phyloP scores from a whole-genome alignment of 2,113 vertebrate genomes.

The Procavia capensis region DNA sequence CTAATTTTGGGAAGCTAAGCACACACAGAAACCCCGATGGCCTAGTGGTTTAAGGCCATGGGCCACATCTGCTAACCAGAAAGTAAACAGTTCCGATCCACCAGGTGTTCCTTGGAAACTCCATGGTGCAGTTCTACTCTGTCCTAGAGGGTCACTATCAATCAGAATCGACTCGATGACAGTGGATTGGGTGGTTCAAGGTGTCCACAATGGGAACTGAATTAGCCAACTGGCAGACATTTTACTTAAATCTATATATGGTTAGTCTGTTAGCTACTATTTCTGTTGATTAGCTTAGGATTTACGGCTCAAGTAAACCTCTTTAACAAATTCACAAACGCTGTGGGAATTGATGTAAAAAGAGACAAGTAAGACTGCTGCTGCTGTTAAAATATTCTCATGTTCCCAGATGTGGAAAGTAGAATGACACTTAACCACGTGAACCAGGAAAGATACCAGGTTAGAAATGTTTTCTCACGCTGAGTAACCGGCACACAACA shows the following conservation, averaged over 20 bases:
- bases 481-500: not conserved
- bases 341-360: constrained; percentile 44
- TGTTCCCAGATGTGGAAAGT: not conserved
- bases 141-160: too few relatives aligned
- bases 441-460: not conserved
- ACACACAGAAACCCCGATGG: too few relatives aligned
- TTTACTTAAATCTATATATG: not conserved
- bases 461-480: not conserved
- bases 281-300: constrained; percentile 53
- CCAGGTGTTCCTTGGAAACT: too few relatives aligned
- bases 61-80: too few relatives aligned
- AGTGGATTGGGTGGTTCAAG: too few relatives aligned
- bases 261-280: constrained; percentile 15
- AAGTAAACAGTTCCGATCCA: too few relatives aligned
- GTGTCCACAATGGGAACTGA: not conserved
- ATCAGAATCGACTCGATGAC: too few relatives aligned
- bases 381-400: not conserved
- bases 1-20: not conserved
- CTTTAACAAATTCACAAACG: constrained; percentile 63
- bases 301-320: constrained; percentile 59
- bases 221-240: not conserved
- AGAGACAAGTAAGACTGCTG: not conserved
- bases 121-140: too few relatives aligned
- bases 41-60: too few relatives aligned
- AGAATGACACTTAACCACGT: constrained; percentile 2